Evolutionary conservation across 2,888 invertebrate species (phyloP), one percentile per base, ranked within the genome.

Genomic region (Oligia latruncula): DNA sequence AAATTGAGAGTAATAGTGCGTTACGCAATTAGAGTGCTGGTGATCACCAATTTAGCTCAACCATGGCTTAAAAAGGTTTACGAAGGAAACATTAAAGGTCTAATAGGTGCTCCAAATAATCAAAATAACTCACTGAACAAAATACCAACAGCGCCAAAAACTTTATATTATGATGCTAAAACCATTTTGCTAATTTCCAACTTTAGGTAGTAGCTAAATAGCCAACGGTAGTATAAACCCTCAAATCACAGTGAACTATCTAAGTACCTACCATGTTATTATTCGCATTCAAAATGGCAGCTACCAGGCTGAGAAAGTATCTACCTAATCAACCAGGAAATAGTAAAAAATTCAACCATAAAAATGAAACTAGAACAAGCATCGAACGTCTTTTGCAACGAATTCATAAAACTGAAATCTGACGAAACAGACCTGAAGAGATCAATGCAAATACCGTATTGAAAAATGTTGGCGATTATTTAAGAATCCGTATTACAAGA

Each of bases 201-300:
- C 62, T 49, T 67, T 23, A 75, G 13, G 29, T 66, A 62, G 15
- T 15, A 60, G 15, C 29, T 67, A 29, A 49, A 67, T 58, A 75
- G 64, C 67, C 11, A 40, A 43, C n/a, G 43, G 40, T 17, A 74
- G 35, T 70, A 81, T 76, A 74, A 84, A 81, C 74, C 74, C 68
- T 55, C 76, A 77, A 73, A 77, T 86, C 81, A 76, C 77, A 68
- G 49, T 17, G 43, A 64, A 67, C 76, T 62, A 66, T 83, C 60
- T 23, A 17, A 29, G 60, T 11, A 43, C 15, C 0, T 11, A 43
- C 15, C 0, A 64, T 73, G 77, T 78, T 85, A 87, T 40, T 71
- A 46, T 49, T 58, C 23, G 23, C 9, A 60, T 74, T 62, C 55
- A 62, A 68, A 66, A 58, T 40, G 20, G 40, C 62, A 13, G 13